These are phyloP conservation scores for Peromyscus attwateri DNA, from an alignment of 2,797 vertebrate species.

Conservation along the genomic window DNA sequence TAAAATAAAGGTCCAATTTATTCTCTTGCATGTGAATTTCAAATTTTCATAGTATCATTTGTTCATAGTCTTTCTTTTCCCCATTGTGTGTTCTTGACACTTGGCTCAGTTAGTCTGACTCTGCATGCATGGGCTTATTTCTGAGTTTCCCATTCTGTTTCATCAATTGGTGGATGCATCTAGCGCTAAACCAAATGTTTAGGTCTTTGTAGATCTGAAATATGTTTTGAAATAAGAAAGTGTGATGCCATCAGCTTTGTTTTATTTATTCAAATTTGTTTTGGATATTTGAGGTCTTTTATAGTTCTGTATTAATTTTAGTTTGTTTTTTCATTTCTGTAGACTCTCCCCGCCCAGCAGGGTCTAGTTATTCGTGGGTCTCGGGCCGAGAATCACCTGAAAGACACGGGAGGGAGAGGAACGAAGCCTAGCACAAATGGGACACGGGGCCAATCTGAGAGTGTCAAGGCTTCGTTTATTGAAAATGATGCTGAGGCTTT, in stretches of 20 bases:
- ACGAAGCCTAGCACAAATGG: no score
- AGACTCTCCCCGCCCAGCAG: no score
- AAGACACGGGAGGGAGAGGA: no score
- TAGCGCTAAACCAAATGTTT: not conserved
- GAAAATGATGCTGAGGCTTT: no score
- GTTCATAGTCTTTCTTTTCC: not conserved
- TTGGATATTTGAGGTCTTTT: not conserved
- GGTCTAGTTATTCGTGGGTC: no score
- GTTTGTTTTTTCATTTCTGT: not conserved
- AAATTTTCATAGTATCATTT: not conserved
- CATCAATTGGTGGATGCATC: not conserved
- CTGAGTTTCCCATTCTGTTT: not conserved
- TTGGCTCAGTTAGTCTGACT: not conserved
- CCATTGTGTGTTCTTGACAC: not conserved
- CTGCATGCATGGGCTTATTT: not conserved
- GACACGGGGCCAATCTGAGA: no score
- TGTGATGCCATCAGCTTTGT: slow-evolving; percentile 20
- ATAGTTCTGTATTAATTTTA: slow-evolving; percentile 41
- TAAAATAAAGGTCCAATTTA: not conserved
- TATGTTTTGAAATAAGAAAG: slow-evolving; percentile 47
- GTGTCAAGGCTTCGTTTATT: no score
- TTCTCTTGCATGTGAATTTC: not conserved
- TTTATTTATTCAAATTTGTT: slow-evolving; percentile 20
- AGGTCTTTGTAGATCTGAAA: not conserved
- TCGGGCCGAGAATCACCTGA: no score